Evolutionary conservation across 2,113 vertebrate species (phyloP).

Genomic region (Silurus glanis): DNA sequence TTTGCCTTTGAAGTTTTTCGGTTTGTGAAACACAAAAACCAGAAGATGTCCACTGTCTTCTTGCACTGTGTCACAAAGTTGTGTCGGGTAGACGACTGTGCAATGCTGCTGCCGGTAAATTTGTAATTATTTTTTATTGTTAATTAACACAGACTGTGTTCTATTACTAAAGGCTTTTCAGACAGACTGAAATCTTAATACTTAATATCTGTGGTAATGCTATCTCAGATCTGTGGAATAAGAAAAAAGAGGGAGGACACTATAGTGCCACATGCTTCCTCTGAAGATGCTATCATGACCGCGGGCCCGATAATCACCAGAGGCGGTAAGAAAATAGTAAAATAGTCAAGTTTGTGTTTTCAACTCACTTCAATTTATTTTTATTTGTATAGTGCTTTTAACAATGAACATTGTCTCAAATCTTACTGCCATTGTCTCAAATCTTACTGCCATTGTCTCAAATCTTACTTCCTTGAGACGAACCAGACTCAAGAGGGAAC

Average conservation of each 20-base stretch:
- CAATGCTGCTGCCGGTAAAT: conserved; percentile 87
- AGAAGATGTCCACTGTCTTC: conserved; percentile 96
- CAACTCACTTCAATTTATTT: too few species aligned
- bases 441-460: too few species aligned
- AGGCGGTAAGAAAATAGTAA: conserved; percentile 74
- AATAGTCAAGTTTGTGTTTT: background rate
- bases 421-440: too few species aligned
- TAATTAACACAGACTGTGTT: background rate
- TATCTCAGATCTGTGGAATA: conserved; percentile 82
- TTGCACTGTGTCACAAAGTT: conserved; percentile 94
- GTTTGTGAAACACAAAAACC: conserved; percentile 96
- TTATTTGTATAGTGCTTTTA: too few species aligned
- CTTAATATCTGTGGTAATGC: conserved; percentile 32
- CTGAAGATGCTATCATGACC: conserved; percentile 85
- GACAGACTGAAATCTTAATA: background rate
- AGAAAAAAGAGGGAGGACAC: conserved; percentile 78
- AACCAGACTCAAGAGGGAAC: too few species aligned
- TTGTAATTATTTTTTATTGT: background rate
- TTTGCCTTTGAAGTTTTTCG: conserved; percentile 98
- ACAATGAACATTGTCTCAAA: too few species aligned
- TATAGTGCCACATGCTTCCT: conserved; percentile 65
- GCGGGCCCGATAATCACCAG: conserved; percentile 94
- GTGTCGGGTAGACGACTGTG: conserved; percentile 89
- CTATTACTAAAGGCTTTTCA: background rate
- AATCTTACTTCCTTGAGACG: too few species aligned